Base-by-base conservation (phyloP, 2,113 vertebrate genomes). In the Tichodroma muraria region DNA sequence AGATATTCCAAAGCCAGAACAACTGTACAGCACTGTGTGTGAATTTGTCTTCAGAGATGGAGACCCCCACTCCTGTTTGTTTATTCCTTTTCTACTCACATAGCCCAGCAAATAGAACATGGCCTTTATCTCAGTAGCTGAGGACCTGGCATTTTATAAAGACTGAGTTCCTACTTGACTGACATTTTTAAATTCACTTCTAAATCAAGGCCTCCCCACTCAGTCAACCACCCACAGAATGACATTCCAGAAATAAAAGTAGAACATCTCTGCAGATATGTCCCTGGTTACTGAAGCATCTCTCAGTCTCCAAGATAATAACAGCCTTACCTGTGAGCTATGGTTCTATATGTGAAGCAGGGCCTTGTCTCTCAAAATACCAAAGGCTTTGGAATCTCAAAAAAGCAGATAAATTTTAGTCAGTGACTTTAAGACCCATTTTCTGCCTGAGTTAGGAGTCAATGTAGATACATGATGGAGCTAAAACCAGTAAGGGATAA, bases 201-300 rank as follows among this genome's bases (percentile, higher is more conserved):
- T 78, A 80, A 80, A 85, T 88, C 75, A 91, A 94, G 75, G 50
- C 30, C 6, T 80, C 35, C 33, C 35, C 54, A 76, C 89, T 85
- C 70, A 82, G 66, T 85, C 35, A 91, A 42, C 53, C 79, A 93
- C 71, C 54, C 60, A 93, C 75, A 83, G 75, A 80, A 85, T 63
- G 94, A 77, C 71, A 94, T 95, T 93, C 94, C 71, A 95, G 85
- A 89, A 94, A 88, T 80, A 89, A 90, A 95, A 94, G 24, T 4
- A 8, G 40, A 82, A 25, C 54, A 49, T 77, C 28, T 93, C 60
- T 75, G 73, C 52, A 87, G 37, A 80, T 91, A 57, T 85, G 45
- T 66, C 50, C 59, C 66, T 82, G 85, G 47, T 85, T 93, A 77
- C 47, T 53, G 66, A 91, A 80, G 49, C 52, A 70, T 82, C 42